phyloP scores from a whole-genome alignment of 2,888 invertebrate genomes.

The Zygaena filipendulae region DNA sequence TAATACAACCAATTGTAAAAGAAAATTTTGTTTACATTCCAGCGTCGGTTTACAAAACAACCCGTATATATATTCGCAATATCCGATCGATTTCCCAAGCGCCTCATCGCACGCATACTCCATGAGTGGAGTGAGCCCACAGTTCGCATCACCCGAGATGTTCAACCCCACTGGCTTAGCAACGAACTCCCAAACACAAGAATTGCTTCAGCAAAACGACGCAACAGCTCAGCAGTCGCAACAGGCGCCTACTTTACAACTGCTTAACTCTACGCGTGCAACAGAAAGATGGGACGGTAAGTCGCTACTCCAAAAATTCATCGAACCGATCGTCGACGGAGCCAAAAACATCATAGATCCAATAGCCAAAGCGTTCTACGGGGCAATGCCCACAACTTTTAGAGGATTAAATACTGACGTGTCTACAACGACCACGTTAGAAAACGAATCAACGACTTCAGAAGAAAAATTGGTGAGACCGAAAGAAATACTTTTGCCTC shows the following conservation, averaged over 20 bases:
- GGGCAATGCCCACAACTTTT: constrained; percentile 50
- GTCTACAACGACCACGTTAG: constrained; percentile 35
- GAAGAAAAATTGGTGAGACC: constrained; percentile 37
- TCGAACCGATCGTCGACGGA: constrained; percentile 50
- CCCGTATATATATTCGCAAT: constrained; percentile 64
- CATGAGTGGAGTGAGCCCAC: constrained; percentile 58
- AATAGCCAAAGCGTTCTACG: constrained; percentile 49
- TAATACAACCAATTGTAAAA: no score
- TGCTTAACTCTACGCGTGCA: constrained; percentile 51
- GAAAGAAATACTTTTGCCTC: constrained; percentile 46
- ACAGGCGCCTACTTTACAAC: constrained; percentile 48
- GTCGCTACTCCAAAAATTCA: constrained; percentile 53
- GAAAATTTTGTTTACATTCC: constrained; percentile 45
- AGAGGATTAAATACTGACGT: constrained; percentile 49
- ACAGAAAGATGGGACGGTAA: constrained; percentile 65
- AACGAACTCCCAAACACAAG: constrained; percentile 43
- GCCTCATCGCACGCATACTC: constrained; percentile 65
- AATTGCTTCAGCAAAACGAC: constrained; percentile 53
- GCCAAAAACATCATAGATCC: constrained; percentile 47
- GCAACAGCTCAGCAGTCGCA: constrained; percentile 64
- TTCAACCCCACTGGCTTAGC: constrained; percentile 54
- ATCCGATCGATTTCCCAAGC: constrained; percentile 65
- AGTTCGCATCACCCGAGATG: constrained; percentile 58
- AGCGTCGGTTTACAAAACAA: constrained; percentile 63
- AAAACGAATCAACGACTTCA: constrained; percentile 24